Evolutionary conservation across 2,888 invertebrate species (phyloP).

Genomic region (Apomyelois bistriatella): DNA sequence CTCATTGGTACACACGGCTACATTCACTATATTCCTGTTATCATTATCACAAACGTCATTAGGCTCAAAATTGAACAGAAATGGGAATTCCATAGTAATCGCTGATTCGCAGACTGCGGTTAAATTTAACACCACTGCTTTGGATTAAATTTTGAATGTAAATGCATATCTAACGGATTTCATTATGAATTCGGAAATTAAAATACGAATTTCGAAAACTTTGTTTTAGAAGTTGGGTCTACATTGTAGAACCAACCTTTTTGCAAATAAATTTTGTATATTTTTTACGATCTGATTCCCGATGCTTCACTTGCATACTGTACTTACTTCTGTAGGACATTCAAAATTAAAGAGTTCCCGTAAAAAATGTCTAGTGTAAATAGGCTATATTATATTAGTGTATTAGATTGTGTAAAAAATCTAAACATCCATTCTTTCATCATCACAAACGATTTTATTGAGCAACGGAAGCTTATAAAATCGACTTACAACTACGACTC

Average conservation of each 20-base stretch:
- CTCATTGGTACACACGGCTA: conserved; percentile 19
- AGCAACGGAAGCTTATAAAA: too few relatives aligned
- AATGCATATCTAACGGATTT: conserved; percentile 12
- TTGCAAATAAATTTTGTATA: background rate
- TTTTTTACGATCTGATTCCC: too few relatives aligned
- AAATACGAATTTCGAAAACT: too few relatives aligned
- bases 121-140: conserved; percentile 5
- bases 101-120: conserved; percentile 6
- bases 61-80: background rate
- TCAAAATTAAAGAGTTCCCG: too few relatives aligned
- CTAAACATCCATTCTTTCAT: too few relatives aligned
- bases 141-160: conserved; percentile 10
- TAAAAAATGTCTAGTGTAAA: too few relatives aligned
- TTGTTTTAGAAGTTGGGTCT: background rate
- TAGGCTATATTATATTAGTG: too few relatives aligned
- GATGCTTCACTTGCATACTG: too few relatives aligned
- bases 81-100: background rate
- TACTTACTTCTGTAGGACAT: too few relatives aligned
- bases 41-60: background rate
- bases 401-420: too few relatives aligned
- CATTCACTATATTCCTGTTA: conserved; percentile 19
- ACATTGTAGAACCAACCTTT: background rate
- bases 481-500: too few relatives aligned
- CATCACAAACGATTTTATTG: too few relatives aligned
- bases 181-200: conserved; percentile 6